A percentile compares a stretch with the other conserved stretches of the same genome.
phyloP scores from a whole-genome alignment of 2,888 invertebrate genomes.

The Spilosoma lubricipeda region DNA sequence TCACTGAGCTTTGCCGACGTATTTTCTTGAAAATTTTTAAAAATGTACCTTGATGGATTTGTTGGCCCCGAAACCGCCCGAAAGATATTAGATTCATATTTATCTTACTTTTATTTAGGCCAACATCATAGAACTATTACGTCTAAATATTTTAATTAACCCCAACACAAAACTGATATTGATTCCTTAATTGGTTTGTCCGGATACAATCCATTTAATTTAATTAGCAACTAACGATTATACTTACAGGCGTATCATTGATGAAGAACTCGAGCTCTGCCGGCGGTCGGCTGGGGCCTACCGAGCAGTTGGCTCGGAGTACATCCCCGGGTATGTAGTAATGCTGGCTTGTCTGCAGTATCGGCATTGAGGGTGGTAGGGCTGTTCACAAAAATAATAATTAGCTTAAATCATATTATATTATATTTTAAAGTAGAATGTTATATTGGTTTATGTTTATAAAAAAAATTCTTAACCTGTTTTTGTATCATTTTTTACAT shows the following conservation, averaged over 20 bases:
- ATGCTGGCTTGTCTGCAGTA: slow-evolving; percentile 88
- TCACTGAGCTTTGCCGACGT: too few species aligned
- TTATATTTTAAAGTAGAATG: neutral
- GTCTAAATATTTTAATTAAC: too few species aligned
- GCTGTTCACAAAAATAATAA: slow-evolving; percentile 56
- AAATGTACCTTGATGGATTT: too few species aligned
- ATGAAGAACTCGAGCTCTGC: slow-evolving; percentile 89
- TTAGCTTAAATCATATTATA: neutral
- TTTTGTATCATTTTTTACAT: too few species aligned
- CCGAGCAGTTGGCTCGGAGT: slow-evolving; percentile 90
- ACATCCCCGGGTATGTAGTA: slow-evolving; percentile 90
- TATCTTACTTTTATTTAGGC: too few species aligned
- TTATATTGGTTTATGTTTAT: too few species aligned
- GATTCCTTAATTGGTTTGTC: neutral
- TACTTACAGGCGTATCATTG: slow-evolving; percentile 90
- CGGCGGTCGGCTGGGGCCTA: slow-evolving; percentile 89
- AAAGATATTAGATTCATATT: too few species aligned
- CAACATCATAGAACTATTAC: too few species aligned
- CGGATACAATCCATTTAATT: neutral
- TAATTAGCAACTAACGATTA: neutral
- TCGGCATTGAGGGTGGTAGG: slow-evolving; percentile 87
- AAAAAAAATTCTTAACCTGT: too few species aligned
- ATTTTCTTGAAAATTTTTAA: too few species aligned
- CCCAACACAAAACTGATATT: neutral
- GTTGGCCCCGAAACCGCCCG: too few species aligned